Conservation (phyloP, 2,888 invertebrate species). For the Sericinus montela region DNA sequence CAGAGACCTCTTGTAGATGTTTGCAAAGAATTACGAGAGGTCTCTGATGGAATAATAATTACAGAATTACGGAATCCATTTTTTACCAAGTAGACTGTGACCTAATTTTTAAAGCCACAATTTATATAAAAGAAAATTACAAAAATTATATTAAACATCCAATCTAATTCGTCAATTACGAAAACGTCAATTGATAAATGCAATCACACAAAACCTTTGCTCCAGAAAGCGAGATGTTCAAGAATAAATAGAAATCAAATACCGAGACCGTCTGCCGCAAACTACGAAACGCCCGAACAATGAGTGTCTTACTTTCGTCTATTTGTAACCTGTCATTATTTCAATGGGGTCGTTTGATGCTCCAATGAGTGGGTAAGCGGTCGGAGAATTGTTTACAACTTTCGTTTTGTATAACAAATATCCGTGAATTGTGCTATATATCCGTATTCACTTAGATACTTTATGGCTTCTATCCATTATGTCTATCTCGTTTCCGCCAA, state of each 20-base stretch:
- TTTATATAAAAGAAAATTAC: too few relatives aligned
- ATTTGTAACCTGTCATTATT: constrained; percentile 67
- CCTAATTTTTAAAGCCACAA: too few relatives aligned
- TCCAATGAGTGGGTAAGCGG: constrained; percentile 49
- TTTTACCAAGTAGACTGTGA: too few relatives aligned
- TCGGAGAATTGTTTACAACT: constrained; percentile 35
- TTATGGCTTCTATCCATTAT: constrained; percentile 13
- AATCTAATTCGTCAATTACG: too few relatives aligned
- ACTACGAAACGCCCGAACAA: constrained; percentile 39
- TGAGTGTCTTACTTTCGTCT: constrained; percentile 57
- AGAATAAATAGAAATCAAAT: constrained; percentile 31
- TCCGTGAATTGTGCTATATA: constrained; percentile 23
- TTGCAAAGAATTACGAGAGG: too few relatives aligned
- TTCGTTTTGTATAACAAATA: constrained; percentile 37
- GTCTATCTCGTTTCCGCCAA: too few relatives aligned
- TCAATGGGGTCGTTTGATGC: constrained; percentile 58
- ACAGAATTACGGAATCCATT: too few relatives aligned
- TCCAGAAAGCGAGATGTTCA: constrained; percentile 33
- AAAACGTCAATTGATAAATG: not conserved
- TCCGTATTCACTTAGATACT: constrained; percentile 1
- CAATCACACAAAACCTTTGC: constrained; percentile 26
- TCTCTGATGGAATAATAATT: too few relatives aligned
- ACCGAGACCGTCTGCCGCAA: constrained; percentile 26
- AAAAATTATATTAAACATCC: too few relatives aligned
- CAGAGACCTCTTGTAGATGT: too few relatives aligned